phyloP scores from a whole-genome alignment of 2,113 vertebrate genomes.

The Leucosticte australis region DNA sequence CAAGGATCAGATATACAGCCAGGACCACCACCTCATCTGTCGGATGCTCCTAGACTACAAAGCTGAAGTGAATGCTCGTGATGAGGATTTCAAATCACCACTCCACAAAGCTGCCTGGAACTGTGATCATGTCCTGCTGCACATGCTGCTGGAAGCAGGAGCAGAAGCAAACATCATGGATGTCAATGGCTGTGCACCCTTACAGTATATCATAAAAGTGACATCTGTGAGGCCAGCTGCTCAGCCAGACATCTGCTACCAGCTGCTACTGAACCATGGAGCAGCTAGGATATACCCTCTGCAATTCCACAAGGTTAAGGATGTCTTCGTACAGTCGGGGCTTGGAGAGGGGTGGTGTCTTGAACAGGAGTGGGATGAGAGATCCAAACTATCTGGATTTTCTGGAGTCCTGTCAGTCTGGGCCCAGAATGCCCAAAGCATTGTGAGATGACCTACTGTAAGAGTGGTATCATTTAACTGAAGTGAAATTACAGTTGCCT shows the following conservation, averaged over 20 bases:
- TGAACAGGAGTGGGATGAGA: not conserved
- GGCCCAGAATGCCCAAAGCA: not conserved
- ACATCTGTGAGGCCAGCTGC: constrained; percentile 81
- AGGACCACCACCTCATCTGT: constrained; percentile 86
- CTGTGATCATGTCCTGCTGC: constrained; percentile 87
- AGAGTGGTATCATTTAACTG: not conserved
- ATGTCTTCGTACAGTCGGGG: not conserved
- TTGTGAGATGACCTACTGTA: not conserved
- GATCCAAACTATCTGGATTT: not conserved
- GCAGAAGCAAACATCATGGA: constrained; percentile 87
- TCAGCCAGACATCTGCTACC: constrained; percentile 86
- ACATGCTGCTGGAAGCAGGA: constrained; percentile 91
- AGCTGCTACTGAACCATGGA: constrained; percentile 90
- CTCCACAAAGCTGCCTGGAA: constrained; percentile 98
- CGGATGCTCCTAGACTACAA: constrained; percentile 85
- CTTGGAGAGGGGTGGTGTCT: not conserved
- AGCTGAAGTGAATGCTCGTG: constrained; percentile 84
- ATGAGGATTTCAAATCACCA: constrained; percentile 88
- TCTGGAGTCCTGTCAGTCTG: not conserved
- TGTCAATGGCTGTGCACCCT: constrained; percentile 88
- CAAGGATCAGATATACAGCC: constrained; percentile 86
- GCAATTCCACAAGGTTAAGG: constrained; percentile 94
- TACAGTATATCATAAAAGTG: constrained; percentile 92
- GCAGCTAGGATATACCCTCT: constrained; percentile 88
- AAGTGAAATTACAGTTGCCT: not conserved